phyloP scores from a whole-genome alignment of 2,888 invertebrate genomes.

The Hydriomena furcata region DNA sequence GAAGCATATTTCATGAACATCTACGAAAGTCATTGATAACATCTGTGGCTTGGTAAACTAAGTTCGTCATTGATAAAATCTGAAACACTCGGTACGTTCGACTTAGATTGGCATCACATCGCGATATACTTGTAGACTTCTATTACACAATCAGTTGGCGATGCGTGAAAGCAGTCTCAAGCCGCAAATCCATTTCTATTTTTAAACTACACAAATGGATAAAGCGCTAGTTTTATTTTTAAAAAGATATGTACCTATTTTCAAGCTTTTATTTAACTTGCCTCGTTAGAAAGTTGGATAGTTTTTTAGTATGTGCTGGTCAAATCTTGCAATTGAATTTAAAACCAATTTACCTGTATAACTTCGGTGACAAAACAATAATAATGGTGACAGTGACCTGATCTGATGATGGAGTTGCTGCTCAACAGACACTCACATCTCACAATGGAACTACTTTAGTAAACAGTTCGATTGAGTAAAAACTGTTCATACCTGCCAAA shows the following conservation, averaged over 20 bases:
- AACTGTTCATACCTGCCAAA: too few relatives aligned
- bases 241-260: not conserved
- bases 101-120: constrained; percentile 25
- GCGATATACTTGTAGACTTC: constrained; percentile 30
- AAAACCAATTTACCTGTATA: too few relatives aligned
- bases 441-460: too few relatives aligned
- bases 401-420: too few relatives aligned
- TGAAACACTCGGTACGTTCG: constrained; percentile 27
- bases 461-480: too few relatives aligned
- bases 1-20: constrained; percentile 14
- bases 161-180: constrained; percentile 32
- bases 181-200: constrained; percentile 32
- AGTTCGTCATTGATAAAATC: constrained; percentile 29
- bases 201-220: constrained; percentile 28
- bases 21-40: constrained; percentile 19
- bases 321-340: too few relatives aligned
- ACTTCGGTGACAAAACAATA: too few relatives aligned
- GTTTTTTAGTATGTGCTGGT: too few relatives aligned
- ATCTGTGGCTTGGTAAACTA: constrained; percentile 26
- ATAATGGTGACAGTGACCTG: too few relatives aligned
- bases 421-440: too few relatives aligned
- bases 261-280: not conserved
- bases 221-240: constrained; percentile 22
- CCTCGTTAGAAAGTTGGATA: too few relatives aligned
- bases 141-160: constrained; percentile 31